Evolutionary conservation across 1,140 invertebrate species (phyloP).

Genomic region (Caenorhabditis brenneri): DNA sequence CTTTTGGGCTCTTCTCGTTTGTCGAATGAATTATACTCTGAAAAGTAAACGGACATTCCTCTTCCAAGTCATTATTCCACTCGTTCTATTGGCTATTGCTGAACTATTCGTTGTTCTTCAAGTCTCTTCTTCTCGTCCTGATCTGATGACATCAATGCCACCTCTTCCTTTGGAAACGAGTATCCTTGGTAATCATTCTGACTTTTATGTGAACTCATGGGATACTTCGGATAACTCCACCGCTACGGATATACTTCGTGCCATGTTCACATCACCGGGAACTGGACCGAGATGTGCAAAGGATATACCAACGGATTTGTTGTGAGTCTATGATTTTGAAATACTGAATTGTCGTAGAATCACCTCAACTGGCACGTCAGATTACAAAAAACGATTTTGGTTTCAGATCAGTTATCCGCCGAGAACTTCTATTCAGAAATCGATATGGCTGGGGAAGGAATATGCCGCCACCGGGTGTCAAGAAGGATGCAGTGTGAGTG

Average conservation of each 20-base stretch:
- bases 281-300: conserved; percentile 18
- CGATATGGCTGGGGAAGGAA: conserved; percentile 4
- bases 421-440: conserved; percentile 4
- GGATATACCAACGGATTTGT: neutral
- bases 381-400: neutral
- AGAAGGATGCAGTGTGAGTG: neutral
- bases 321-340: too few relatives aligned
- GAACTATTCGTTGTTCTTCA: conserved; percentile 60
- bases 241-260: neutral
- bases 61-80: conserved; percentile 74
- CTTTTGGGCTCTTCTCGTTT: conserved; percentile 57
- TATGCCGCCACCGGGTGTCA: neutral
- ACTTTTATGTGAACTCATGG: conserved; percentile 44
- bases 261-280: neutral
- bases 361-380: too few relatives aligned
- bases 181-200: conserved; percentile 3
- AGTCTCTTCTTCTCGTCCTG: conserved; percentile 1
- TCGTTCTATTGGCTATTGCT: conserved; percentile 74
- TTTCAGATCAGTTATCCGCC: neutral
- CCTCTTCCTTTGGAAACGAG: conserved; percentile 17
- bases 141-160: conserved; percentile 8
- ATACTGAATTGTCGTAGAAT: too few relatives aligned
- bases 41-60: conserved; percentile 51
- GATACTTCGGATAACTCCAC: neutral
- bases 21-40: conserved; percentile 57